A percentile compares a stretch with the other conserved stretches of the same genome.
phyloP scores from a whole-genome alignment of 2,888 invertebrate species.

The Pinctada fucata region DNA sequence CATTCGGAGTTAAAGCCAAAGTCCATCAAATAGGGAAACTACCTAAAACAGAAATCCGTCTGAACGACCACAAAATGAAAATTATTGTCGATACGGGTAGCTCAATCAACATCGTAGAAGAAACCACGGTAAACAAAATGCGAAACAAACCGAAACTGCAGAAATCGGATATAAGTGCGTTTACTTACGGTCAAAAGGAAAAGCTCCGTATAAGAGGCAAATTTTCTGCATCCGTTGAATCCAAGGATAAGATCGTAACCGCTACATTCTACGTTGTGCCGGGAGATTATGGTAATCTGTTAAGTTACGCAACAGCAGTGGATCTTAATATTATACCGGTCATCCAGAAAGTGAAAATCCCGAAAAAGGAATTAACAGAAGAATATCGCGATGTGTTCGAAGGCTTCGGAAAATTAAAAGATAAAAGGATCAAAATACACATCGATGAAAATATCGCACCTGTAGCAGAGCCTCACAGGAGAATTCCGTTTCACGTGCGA shows the following conservation, averaged over 20 bases:
- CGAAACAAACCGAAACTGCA: too few species aligned
- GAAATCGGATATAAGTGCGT: too few species aligned
- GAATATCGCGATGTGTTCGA: not conserved
- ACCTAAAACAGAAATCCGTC: too few species aligned
- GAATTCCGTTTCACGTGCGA: not conserved
- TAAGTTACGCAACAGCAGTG: not conserved
- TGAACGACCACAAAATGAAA: too few species aligned
- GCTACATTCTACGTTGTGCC: not conserved
- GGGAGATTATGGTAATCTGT: not conserved
- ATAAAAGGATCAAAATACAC: not conserved
- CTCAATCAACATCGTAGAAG: too few species aligned
- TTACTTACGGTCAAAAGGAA: not conserved
- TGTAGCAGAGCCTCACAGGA: slow-evolving; percentile 1
- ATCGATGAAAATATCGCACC: not conserved
- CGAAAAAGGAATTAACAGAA: not conserved
- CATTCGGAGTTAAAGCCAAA: too few species aligned
- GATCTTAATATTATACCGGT: too few species aligned
- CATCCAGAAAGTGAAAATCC: not conserved
- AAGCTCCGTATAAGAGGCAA: not conserved
- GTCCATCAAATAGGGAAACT: too few species aligned
- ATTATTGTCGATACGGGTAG: too few species aligned
- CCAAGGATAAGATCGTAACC: not conserved
- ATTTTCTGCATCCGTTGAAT: slow-evolving; percentile 1
- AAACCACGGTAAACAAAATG: too few species aligned
- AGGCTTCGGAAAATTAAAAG: not conserved